Percentiles rank a stretch among this genome's conserved stretches.
These are phyloP conservation scores for Montifringilla adamsi DNA, from an alignment of 2,113 vertebrate species.

Conservation along the genomic window DNA sequence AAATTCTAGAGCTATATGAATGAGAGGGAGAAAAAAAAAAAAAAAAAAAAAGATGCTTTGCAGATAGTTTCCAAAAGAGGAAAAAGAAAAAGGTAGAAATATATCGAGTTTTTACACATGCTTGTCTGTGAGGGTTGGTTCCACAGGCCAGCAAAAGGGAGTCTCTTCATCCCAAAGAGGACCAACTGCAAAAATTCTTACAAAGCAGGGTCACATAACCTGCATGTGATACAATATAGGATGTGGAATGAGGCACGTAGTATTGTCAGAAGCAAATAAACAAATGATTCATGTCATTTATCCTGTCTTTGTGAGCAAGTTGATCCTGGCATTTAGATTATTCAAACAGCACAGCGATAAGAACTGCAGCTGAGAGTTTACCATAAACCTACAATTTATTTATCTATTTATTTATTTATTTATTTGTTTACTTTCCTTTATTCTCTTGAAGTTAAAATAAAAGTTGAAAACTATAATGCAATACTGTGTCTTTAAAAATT, in stretches of 20 bases:
- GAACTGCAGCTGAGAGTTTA: not conserved
- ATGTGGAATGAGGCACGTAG: not conserved
- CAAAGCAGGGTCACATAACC: not conserved
- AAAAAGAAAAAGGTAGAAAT: not conserved
- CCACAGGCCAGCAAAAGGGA: not conserved
- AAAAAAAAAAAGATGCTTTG: not conserved
- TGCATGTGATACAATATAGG: not conserved
- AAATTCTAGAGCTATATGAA: not conserved
- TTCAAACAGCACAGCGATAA: not conserved
- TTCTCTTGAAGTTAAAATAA: not conserved
- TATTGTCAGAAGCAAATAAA: not conserved
- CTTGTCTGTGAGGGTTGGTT: not conserved
- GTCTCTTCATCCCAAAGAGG: not conserved
- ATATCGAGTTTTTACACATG: fast-evolving
- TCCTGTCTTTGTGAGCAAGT: not conserved
- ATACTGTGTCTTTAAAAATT: not conserved
- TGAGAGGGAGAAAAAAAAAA: fast-evolving
- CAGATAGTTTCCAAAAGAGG: not conserved
- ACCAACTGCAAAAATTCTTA: too few relatives aligned
- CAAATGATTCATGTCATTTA: not conserved
- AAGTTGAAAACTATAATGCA: not conserved
- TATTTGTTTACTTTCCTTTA: not conserved
- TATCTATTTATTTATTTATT: not conserved
- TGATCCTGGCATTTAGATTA: not conserved
- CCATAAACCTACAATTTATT: not conserved